A percentile compares a stretch with the other conserved stretches of the same genome.
phyloP scores from a whole-genome alignment of 1,140 invertebrate species.

The Dendrolimus kikuchii region DNA sequence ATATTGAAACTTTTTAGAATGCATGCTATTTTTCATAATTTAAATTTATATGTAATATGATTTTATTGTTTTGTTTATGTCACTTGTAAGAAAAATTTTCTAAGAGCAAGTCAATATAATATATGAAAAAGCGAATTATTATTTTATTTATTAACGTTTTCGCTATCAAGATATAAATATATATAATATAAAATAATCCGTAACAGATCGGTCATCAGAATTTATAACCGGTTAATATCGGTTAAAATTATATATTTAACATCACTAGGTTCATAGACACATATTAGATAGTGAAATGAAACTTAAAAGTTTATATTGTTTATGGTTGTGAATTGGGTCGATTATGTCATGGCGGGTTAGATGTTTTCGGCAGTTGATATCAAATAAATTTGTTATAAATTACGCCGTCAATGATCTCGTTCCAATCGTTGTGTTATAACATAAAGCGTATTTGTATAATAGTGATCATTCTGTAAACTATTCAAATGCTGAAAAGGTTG shows the following conservation, averaged over 20 bases:
- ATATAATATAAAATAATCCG: too few relatives aligned
- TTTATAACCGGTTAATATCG: conserved; percentile 5
- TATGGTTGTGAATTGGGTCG: conserved; percentile 64
- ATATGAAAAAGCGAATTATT: too few relatives aligned
- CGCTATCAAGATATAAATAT: too few relatives aligned
- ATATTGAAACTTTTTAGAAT: too few relatives aligned
- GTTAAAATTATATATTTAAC: conserved; percentile 2
- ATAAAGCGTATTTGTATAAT: conserved; percentile 55
- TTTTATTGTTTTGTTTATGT: too few relatives aligned
- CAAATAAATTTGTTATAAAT: conserved; percentile 66
- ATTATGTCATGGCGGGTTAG: conserved; percentile 74
- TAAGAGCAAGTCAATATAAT: too few relatives aligned
- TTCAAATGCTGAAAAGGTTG: conserved; percentile 94
- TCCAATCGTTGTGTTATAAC: conserved; percentile 50
- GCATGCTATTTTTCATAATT: too few relatives aligned
- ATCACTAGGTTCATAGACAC: conserved; percentile 21
- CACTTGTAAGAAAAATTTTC: too few relatives aligned
- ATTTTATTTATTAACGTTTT: too few relatives aligned
- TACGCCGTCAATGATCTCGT: conserved; percentile 69
- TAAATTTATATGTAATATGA: too few relatives aligned
- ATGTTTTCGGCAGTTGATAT: conserved; percentile 68
- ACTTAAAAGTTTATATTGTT: conserved; percentile 29
- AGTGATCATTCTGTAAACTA: conserved; percentile 60
- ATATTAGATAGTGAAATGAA: conserved; percentile 26
- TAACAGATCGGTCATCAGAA: too few relatives aligned